A percentile compares a stretch with the other conserved stretches of the same genome.
phyloP scores from a whole-genome alignment of 2,888 invertebrate genomes.

The Rhyacophila evoluta region DNA sequence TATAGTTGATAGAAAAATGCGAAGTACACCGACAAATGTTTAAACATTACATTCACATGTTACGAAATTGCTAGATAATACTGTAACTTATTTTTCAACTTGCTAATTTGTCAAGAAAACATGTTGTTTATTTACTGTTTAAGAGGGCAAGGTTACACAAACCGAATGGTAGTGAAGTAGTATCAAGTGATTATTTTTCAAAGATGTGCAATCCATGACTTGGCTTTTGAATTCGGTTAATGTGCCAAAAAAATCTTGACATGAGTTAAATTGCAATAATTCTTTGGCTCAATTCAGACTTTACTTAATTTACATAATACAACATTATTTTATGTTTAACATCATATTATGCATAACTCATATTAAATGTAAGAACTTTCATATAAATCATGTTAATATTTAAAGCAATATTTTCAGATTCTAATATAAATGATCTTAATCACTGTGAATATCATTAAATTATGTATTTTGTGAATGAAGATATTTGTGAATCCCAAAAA shows the following conservation, averaged over 20 bases:
- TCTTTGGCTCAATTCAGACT: background rate
- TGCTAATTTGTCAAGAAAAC: conserved; percentile 31
- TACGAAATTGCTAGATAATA: background rate
- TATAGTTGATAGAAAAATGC: no score
- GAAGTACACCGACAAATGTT: background rate
- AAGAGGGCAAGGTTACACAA: conserved; percentile 27
- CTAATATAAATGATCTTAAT: no score
- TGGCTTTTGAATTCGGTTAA: background rate
- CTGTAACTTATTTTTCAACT: background rate
- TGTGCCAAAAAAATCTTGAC: background rate
- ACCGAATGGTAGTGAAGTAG: background rate
- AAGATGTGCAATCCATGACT: background rate
- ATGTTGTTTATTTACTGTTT: background rate
- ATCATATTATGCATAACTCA: no score
- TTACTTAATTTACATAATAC: background rate
- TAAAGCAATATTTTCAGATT: no score
- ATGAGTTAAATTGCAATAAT: background rate
- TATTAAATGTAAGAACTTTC: no score
- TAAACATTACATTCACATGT: background rate
- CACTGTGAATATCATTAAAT: no score
- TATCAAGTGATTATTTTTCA: background rate
- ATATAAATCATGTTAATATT: no score
- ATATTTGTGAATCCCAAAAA: no score
- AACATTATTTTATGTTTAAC: no score
- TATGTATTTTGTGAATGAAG: no score